Evolutionary conservation across 2,888 invertebrate species (phyloP), one percentile per base, ranked within the genome.

Genomic region (Sarcophaga variegata): DNA sequence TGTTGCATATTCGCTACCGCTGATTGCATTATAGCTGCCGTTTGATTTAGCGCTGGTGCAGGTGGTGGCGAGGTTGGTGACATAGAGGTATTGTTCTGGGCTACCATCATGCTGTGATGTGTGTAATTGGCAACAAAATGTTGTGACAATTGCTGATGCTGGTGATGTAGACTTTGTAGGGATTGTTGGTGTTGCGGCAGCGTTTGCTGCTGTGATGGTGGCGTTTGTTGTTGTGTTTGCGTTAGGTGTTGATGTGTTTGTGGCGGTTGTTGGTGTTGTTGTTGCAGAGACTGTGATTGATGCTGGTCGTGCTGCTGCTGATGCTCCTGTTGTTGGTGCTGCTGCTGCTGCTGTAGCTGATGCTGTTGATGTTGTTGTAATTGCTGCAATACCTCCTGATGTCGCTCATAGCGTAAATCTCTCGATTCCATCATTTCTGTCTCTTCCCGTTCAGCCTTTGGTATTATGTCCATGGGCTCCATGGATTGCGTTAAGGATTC

Each of bases 391-490:
- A 67, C 75, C 63, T 79, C 82, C 67, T 88, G 90, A 2, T 90
- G 90, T 6, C 89, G 83, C 66, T 90, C 89, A 69, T 88, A 90
- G 47, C 81, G 75, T 54, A 87, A 76, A 37, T 87, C 81, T 69
- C 86, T 75, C 3, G 86, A 47, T 25, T 86, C 74, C 75, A 87
- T 83, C 4, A 90, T 89, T 59, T 91, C 92, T 10, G 88, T 89
- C 22, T 91, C 91, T 8, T 89, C 89, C 77, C 91, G 91, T 72
- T 92, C 92, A 37, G 91, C 80, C 85, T 92, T 92, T 22, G 92
- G 92, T 89, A 92, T 91, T n/a, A 92, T 91, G 71, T 91, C 92
- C 91, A 91, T 91, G 10, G 92, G 92, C 88, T 92, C 92, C 25
- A 92, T 92, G n/a, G 92, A 91, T 76, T 92, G 92, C 20, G 92